Base-by-base conservation (phyloP, 1,140 invertebrate genomes). In the Gryon sp. region DNA sequence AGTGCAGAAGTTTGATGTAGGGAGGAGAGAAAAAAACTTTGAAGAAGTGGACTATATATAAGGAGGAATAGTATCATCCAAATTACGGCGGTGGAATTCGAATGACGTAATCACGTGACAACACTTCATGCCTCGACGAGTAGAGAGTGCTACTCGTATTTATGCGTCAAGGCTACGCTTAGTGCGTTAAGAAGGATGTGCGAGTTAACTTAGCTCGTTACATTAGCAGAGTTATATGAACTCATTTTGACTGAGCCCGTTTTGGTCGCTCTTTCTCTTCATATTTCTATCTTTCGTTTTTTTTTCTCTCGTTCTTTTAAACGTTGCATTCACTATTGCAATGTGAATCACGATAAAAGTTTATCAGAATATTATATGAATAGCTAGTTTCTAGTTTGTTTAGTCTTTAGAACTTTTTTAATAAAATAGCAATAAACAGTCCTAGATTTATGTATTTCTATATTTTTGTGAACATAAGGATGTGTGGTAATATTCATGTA, bases 111-210 rank as follows among this genome's bases (percentile, higher is more conserved):
- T 70, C 69, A 68, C 69, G 52, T 70, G 65, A 79, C 76, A 73
- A 70, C 68, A 69, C 57, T 68, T 48, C 45, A 69, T 45, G 69
- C 46, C 69, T 73, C 73, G 59, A 73, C 55, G 68, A 57, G 41
- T 36, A 62, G 52, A 28, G 52, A 76, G 74, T 62, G 65, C 46
- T 30, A 63, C 43, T 69, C 12, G 70, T 76, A 70, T 20, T 76
- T 57, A 59, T 69, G 63, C 62, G 72, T 52, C 79, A 55, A 83
- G 68, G 79, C 78, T 82, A 78, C 82, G 77, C 78, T 68, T 43
- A 75, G 73, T 79, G 82, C 82, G 85, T 86, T 88, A 86, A 88
- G 85, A 87, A 87, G 87, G 87, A 88, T 88, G 86, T 87, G 70
- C 86, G 85, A 87, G 86, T 87, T 86, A 86, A 86, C 81, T 85